Evolutionary conservation across 1,140 invertebrate genomes (phyloP).

Genomic region (Ylistrum balloti): DNA sequence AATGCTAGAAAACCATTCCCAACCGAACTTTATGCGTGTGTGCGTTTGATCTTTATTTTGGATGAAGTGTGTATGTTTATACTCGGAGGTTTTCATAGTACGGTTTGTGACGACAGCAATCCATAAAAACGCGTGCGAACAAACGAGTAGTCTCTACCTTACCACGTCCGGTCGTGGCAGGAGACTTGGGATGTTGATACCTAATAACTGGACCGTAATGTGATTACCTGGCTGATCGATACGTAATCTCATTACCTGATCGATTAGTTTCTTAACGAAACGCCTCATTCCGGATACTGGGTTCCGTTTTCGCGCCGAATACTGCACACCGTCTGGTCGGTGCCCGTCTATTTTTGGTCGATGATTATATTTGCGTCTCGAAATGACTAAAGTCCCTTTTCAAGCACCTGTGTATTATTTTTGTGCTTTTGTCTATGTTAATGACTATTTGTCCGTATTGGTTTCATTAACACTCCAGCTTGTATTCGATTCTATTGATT

Average conservation of each 20-base stretch:
- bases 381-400: no score
- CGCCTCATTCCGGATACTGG: constrained; percentile 12
- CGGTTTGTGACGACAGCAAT: not conserved
- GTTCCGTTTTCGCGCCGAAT: constrained; percentile 30
- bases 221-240: not conserved
- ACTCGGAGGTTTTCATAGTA: no score
- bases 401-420: no score
- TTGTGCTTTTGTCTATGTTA: no score
- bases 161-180: not conserved
- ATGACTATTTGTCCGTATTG: no score
- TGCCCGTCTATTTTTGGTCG: not conserved
- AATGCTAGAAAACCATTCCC: no score
- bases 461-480: no score
- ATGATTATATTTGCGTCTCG: not conserved
- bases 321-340: not conserved
- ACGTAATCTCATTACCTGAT: not conserved
- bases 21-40: no score
- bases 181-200: not conserved
- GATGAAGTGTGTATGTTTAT: no score
- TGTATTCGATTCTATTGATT: no score
- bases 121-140: not conserved
- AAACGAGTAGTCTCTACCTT: not conserved
- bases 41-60: no score
- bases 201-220: not conserved
- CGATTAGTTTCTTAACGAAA: constrained; percentile 16